phyloP scores from a whole-genome alignment of 2,797 vertebrate species.

The Eleutherodactylus coqui region DNA sequence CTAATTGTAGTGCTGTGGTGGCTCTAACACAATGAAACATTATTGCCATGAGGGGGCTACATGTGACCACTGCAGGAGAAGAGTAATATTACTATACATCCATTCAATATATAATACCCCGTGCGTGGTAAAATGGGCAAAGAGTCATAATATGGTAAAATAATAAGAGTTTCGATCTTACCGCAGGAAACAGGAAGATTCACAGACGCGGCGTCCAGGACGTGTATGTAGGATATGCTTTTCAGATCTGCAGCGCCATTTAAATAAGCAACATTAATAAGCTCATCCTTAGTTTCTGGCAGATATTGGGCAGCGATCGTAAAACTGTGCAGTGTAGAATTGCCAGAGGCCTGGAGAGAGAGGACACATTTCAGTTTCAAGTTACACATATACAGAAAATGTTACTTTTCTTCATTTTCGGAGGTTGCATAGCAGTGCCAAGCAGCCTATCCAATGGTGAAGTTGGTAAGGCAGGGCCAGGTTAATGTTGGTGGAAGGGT shows the following conservation, averaged over 20 bases:
- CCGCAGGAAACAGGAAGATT: slow-evolving; percentile 32
- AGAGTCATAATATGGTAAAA: neutral
- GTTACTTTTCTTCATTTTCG: neutral
- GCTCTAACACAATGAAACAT: no score
- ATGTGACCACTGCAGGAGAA: no score
- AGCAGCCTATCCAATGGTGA: neutral
- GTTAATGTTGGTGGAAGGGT: neutral
- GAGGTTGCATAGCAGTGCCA: neutral
- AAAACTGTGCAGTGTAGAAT: neutral
- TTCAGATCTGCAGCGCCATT: neutral
- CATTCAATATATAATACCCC: neutral
- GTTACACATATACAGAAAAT: neutral
- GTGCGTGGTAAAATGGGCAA: neutral
- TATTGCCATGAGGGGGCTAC: no score
- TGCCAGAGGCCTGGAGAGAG: slow-evolving; percentile 15
- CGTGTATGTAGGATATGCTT: slow-evolving; percentile 9
- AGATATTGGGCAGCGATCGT: neutral
- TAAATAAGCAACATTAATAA: neutral
- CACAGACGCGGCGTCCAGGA: neutral
- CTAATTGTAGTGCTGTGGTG: no score
- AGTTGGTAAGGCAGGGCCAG: no score
- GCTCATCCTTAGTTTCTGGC: neutral
- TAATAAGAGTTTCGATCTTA: slow-evolving; percentile 4
- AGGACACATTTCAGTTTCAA: neutral
- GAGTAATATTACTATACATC: no score